These are phyloP conservation scores for Palythoa grandis DNA, from an alignment of 92 coral and sea anemone genomes.

Conservation along the genomic window DNA sequence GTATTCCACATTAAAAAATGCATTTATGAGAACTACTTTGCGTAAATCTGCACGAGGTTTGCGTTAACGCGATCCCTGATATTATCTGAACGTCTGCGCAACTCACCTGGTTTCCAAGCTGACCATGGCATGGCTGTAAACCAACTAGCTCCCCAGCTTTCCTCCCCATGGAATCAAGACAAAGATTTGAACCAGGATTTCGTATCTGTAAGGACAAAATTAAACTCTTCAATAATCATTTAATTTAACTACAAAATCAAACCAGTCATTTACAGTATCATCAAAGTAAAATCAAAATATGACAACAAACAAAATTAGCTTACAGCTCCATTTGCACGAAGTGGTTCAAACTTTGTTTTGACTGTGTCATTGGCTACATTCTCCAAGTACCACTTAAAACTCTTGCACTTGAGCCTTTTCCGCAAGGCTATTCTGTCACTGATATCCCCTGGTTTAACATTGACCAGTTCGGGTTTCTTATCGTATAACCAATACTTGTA, in stretches of 20 bases:
- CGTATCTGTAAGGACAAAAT: slow-evolving; percentile 62
- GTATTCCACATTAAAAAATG: too few species aligned
- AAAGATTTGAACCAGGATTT: slow-evolving; percentile 80
- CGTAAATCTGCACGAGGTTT: too few species aligned
- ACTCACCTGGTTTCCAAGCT: slow-evolving; percentile 87
- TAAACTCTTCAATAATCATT: too few species aligned
- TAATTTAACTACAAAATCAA: too few species aligned
- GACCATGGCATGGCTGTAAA: slow-evolving; percentile 74
- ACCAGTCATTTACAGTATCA: too few species aligned
- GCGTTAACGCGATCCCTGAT: neutral
- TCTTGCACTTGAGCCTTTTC: slow-evolving; percentile 84
- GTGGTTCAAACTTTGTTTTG: slow-evolving; percentile 79
- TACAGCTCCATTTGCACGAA: slow-evolving; percentile 87
- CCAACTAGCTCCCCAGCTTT: slow-evolving; percentile 72
- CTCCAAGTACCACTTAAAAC: slow-evolving; percentile 95
- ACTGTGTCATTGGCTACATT: slow-evolving; percentile 99
- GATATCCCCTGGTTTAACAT: slow-evolving; percentile 89
- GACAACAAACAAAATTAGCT: neutral
- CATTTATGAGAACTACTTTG: too few species aligned
- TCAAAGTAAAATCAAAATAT: neutral
- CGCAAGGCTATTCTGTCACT: slow-evolving; percentile 90
- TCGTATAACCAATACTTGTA: slow-evolving; percentile 97
- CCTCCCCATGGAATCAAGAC: slow-evolving; percentile 89
- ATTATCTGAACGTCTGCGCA: too few species aligned
- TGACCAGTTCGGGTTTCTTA: slow-evolving; percentile 81